Conservation (phyloP, 64 coral and sea anemone species). For the Exaiptasia diaphana region DNA sequence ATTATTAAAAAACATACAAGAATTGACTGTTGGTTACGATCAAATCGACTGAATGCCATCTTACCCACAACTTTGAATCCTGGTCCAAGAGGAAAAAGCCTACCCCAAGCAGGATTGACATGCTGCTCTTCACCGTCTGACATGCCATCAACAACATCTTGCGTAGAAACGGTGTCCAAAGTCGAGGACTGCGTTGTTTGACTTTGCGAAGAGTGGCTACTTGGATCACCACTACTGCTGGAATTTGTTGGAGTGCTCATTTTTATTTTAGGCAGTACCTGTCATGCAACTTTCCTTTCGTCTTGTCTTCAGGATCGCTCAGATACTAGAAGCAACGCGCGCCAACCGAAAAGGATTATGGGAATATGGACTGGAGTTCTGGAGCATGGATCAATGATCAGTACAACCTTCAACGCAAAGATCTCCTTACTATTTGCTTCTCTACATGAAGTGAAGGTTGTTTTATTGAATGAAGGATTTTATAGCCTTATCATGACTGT, state of each 20-base stretch:
- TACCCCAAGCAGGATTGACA: conserved; percentile 28
- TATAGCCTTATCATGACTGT: too few relatives aligned
- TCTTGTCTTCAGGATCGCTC: neutral
- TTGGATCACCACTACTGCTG: conserved; percentile 14
- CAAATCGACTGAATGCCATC: too few relatives aligned
- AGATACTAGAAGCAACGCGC: neutral
- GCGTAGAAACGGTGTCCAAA: conserved; percentile 46
- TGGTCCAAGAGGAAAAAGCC: conserved; percentile 49
- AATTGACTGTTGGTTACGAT: too few relatives aligned
- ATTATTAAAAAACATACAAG: too few relatives aligned
- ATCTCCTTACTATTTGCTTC: too few relatives aligned
- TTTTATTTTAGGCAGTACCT: neutral
- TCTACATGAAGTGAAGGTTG: too few relatives aligned
- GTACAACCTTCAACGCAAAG: too few relatives aligned
- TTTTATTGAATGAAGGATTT: too few relatives aligned
- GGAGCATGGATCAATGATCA: too few relatives aligned
- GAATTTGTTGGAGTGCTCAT: conserved; percentile 26
- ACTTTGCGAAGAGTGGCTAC: conserved; percentile 23
- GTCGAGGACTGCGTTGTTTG: conserved; percentile 69
- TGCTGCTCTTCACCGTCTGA: conserved; percentile 41
- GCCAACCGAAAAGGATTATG: neutral
- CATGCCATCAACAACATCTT: conserved; percentile 60
- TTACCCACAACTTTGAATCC: conserved; percentile 62
- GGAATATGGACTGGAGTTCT: too few relatives aligned
- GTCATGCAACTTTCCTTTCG: too few relatives aligned